A percentile compares a stretch with the other conserved stretches of the same genome.
Evolutionary conservation across 2,888 invertebrate species (phyloP).

Genomic region (Diachrysia chrysitis): DNA sequence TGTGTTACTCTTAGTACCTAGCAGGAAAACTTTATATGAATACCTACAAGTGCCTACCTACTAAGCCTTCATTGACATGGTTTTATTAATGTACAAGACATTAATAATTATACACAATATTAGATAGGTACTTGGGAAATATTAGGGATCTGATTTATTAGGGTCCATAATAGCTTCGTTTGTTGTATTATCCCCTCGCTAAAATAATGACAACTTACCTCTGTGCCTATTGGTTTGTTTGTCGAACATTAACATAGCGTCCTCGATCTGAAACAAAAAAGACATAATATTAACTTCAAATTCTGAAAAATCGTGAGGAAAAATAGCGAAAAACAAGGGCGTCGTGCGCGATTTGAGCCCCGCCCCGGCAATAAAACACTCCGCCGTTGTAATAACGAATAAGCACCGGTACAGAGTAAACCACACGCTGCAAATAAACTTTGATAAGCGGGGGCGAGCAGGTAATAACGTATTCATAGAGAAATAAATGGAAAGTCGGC

Average conservation of each 20-base stretch:
- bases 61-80: conserved; percentile 48
- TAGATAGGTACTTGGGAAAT: conserved; percentile 44
- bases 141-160: conserved; percentile 57
- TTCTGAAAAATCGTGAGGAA: conserved; percentile 76
- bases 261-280: conserved; percentile 97
- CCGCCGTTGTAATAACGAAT: conserved; percentile 88
- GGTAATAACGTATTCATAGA: conserved; percentile 90
- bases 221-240: conserved; percentile 99
- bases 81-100: conserved; percentile 55
- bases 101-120: conserved; percentile 50
- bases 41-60: conserved; percentile 34
- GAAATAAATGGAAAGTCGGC: conserved; percentile 90
- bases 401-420: conserved; percentile 89
- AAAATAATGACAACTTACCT: conserved; percentile 91
- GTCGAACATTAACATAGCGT: conserved; percentile 99
- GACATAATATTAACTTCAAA: conserved; percentile 80
- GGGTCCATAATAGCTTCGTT: conserved; percentile 36
- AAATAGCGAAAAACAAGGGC: conserved; percentile 84
- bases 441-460: conserved; percentile 89
- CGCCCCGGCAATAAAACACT: conserved; percentile 89
- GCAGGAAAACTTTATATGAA: conserved; percentile 25
- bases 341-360: conserved; percentile 85
- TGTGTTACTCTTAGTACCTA: conserved; percentile 23
- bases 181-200: conserved; percentile 37
- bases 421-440: conserved; percentile 89